Conservation (phyloP, 1,140 invertebrate genomes). For the Drosophila cardini region DNA sequence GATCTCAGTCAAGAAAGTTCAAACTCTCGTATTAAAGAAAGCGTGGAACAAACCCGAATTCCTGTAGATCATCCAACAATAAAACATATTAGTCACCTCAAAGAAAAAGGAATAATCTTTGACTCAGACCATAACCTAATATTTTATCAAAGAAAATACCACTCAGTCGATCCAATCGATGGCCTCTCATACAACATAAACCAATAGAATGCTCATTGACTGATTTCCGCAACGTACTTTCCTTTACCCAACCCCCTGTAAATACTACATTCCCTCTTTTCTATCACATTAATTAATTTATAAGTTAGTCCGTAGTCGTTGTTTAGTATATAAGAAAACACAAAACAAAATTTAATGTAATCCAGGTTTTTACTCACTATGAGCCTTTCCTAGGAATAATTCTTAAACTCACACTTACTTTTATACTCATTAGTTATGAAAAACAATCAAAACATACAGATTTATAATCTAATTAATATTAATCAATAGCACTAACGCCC, state of each 20-base stretch:
- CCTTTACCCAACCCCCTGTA: neutral
- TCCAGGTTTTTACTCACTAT: neutral
- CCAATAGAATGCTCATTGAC: constrained; percentile 6
- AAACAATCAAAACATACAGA: neutral
- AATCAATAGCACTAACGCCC: neutral
- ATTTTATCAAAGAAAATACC: constrained; percentile 11
- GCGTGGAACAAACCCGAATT: neutral
- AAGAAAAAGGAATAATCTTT: neutral
- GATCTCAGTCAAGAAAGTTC: neutral
- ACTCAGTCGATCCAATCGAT: neutral
- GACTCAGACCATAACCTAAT: constrained; percentile 4
- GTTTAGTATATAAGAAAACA: neutral
- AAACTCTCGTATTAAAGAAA: neutral
- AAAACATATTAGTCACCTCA: constrained; percentile 6
- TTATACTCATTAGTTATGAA: neutral
- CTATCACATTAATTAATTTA: neutral
- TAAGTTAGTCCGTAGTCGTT: no score
- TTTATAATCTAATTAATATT: neutral
- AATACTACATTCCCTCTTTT: neutral
- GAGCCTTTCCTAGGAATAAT: constrained; percentile 6
- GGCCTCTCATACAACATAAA: neutral
- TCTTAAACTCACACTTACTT: neutral
- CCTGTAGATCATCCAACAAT: neutral
- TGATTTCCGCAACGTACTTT: neutral
- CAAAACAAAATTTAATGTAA: neutral